Conservation (phyloP, 1,140 invertebrate genomes). For the Calephelis nemesis region DNA sequence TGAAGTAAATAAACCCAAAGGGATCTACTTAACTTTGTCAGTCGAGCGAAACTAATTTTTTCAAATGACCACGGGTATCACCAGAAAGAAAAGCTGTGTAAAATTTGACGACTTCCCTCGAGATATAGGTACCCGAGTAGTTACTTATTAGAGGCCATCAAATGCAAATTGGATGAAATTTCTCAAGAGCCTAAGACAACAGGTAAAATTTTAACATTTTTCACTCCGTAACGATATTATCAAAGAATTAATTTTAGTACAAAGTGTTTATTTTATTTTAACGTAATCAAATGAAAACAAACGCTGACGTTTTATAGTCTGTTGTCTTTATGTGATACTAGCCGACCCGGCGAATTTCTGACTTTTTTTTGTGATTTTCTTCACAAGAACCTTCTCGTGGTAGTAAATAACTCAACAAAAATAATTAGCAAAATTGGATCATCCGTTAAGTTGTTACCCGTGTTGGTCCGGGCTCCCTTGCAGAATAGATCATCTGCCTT, state of each 20-base stretch:
- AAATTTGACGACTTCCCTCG: conserved; percentile 29
- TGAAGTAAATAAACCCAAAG: conserved; percentile 6
- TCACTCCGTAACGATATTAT: not conserved
- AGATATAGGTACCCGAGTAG: conserved; percentile 28
- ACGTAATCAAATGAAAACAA: too few species aligned
- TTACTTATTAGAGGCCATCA: conserved; percentile 28
- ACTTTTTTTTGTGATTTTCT: too few species aligned
- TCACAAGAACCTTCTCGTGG: too few species aligned
- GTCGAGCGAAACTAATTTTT: conserved; percentile 28
- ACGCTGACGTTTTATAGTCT: too few species aligned
- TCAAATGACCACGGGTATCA: conserved; percentile 28
- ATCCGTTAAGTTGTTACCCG: too few species aligned
- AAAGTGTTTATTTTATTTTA: not conserved
- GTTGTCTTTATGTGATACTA: too few species aligned
- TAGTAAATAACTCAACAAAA: too few species aligned
- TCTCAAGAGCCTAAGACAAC: conserved; percentile 22
- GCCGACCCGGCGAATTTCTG: too few species aligned
- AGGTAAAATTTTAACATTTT: conserved; percentile 16
- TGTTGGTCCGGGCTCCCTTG: too few species aligned
- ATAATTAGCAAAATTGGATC: too few species aligned
- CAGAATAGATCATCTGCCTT: too few species aligned
- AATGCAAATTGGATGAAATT: conserved; percentile 32
- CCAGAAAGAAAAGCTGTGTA: conserved; percentile 21
- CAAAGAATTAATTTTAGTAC: not conserved
- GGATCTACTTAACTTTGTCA: conserved; percentile 13